A percentile compares a stretch with the other conserved stretches of the same genome.
These are phyloP conservation scores for Mizuhopecten yessoensis DNA, from an alignment of 1,140 invertebrate species.

Conservation along the genomic window DNA sequence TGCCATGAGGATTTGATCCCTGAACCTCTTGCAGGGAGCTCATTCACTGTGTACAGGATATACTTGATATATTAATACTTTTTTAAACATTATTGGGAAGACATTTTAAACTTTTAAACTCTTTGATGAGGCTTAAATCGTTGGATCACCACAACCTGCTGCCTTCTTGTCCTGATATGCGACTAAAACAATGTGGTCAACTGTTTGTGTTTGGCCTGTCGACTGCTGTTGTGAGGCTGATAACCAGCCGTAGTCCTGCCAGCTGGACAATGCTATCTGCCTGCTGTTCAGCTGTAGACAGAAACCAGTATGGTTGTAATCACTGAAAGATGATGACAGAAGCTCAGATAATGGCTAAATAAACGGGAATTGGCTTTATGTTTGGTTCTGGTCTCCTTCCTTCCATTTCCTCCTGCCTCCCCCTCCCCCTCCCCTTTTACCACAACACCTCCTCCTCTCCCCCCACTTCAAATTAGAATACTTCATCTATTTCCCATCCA, in stretches of 20 bases:
- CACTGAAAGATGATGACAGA: neutral
- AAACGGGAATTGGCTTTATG: neutral
- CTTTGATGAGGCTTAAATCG: neutral
- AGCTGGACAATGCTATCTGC: neutral
- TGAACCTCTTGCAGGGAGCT: no score
- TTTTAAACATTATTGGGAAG: no score
- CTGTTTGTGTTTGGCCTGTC: no score
- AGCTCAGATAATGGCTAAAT: neutral
- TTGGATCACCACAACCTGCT: no score
- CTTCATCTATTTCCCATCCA: neutral
- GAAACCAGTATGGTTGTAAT: neutral
- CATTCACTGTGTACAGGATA: no score
- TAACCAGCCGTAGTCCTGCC: neutral
- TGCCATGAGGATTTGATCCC: no score
- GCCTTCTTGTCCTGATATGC: no score
- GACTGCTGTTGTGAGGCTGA: no score
- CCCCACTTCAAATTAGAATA: no score
- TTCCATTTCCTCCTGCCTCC: constrained; percentile 6
- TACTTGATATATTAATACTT: no score
- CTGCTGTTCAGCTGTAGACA: neutral
- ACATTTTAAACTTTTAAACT: no score
- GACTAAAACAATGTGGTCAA: no score
- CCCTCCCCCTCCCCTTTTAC: neutral
- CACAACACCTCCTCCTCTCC: neutral
- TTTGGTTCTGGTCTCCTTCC: constrained; percentile 36